These are phyloP conservation scores for Lycopodina hypogea DNA, from an alignment of 37 sponge, comb jelly and placozoan genomes.

Conservation along the genomic window DNA sequence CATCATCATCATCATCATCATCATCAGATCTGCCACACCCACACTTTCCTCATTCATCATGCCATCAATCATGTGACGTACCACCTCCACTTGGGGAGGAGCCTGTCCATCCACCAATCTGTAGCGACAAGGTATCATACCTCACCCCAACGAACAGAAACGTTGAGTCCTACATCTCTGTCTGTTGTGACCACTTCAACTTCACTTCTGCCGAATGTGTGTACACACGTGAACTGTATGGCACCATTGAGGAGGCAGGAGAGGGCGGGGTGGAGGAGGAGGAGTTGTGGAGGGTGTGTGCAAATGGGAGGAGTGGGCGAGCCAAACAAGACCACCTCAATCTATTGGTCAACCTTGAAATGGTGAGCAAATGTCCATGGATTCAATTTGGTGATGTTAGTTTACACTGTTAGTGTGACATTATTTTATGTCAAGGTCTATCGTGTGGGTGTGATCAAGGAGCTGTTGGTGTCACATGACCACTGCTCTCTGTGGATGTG, in stretches of 20 bases:
- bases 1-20: not conserved
- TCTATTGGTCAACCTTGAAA: slow-evolving; percentile 49
- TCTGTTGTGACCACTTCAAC: slow-evolving; percentile 9
- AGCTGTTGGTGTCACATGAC: slow-evolving; percentile 19
- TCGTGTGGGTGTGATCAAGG: slow-evolving; percentile 19
- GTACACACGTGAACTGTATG: slow-evolving; percentile 10
- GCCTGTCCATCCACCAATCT: not conserved
- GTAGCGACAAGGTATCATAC: no score
- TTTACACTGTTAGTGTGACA: not conserved
- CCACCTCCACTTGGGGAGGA: not conserved
- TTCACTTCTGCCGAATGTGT: slow-evolving; percentile 10
- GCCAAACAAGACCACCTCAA: slow-evolving; percentile 25
- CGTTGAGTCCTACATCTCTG: slow-evolving; percentile 7
- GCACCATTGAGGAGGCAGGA: slow-evolving; percentile 11
- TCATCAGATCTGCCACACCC: not conserved
- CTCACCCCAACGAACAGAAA: no score
- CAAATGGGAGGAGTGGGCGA: no score
- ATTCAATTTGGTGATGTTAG: no score
- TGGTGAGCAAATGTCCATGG: no score
- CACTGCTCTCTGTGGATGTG: slow-evolving; percentile 29
- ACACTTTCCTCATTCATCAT: no score
- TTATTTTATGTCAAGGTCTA: not conserved
- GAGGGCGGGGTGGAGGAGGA: not conserved
- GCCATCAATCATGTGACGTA: not conserved
- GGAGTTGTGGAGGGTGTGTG: not conserved